Base-by-base conservation (phyloP, 2,888 invertebrate species). In the Melolontha melolontha region DNA sequence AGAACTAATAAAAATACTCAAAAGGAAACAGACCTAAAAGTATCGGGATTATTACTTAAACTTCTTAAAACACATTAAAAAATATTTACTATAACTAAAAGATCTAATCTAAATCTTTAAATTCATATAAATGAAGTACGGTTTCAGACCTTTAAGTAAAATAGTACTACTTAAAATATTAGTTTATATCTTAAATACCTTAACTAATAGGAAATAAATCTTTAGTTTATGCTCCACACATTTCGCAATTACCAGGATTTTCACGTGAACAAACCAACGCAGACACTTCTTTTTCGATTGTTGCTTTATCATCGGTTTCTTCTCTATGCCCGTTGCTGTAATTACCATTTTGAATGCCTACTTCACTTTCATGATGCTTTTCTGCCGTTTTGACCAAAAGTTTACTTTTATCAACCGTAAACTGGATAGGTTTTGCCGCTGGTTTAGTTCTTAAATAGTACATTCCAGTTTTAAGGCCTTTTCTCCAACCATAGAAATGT, bases 381-480 rank as follows among this genome's bases (percentile, higher is more conserved):
- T 66, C 72, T 49, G 67, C 69, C 27, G 59, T 68, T 6, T 39
- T 59, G 1, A 81, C 82, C 5, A 80, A 80, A 22, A 92, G 80
- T 76, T 88, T 90, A 0, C 87, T 85, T 81, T 98, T 98, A 83
- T 98, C 97, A 0, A 98, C 97, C 0, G 98, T 98, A 82, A 99
- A 98, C 81, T 99, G 97, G 75, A 98, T 96, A 5, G 98, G 96
- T 82, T 95, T 92, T 1, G 94, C 96, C 0, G 98, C 98, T 5
- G 98, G 96, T 81, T 97, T 97, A 0, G 97, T 98, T 57, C 98
- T 89, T 72, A 99, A 85, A 82, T 99, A 98, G 83, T 99, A 99
- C 98, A 99, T 98, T 59, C 99, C 99, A 1, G 98, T 99, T 85
- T 99, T 99, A 67, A 99, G 85, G 2, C 98, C 98, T 84, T 92